Percentiles rank a stretch among this genome's conserved stretches.
phyloP scores from a whole-genome alignment of 2,113 vertebrate species.

The Nymphicus hollandicus region DNA sequence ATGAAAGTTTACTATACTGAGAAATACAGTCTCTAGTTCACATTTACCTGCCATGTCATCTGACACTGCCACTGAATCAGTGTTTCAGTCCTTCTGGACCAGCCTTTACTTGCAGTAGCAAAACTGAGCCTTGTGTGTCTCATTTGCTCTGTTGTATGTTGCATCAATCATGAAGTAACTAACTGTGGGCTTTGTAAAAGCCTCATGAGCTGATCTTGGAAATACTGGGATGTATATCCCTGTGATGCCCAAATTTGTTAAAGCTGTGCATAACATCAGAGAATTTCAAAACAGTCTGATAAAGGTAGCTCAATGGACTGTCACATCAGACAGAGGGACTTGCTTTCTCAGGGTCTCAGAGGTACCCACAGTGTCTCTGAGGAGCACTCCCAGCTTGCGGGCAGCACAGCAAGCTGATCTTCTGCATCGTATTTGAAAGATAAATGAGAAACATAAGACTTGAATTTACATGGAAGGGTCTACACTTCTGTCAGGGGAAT shows the following conservation, averaged over 20 bases:
- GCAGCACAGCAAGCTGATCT: not conserved
- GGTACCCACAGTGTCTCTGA: accelerated
- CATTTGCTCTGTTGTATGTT: not conserved
- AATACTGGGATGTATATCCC: not conserved
- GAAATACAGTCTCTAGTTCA: not conserved
- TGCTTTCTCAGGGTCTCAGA: not conserved
- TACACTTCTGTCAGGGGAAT: not conserved
- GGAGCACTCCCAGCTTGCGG: accelerated
- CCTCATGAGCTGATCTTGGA: not conserved
- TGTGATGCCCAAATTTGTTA: not conserved
- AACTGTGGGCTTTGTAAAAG: not conserved
- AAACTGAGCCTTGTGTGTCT: not conserved
- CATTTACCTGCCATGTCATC: not conserved
- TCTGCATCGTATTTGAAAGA: not conserved
- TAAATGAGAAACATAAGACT: not conserved
- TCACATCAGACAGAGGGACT: not conserved
- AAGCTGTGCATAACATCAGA: not conserved
- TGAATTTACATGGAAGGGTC: not conserved
- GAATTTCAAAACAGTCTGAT: not conserved
- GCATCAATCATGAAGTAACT: not conserved
- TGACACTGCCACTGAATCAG: not conserved
- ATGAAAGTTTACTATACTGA: not conserved
- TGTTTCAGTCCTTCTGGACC: not conserved
- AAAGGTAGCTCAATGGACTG: not conserved
- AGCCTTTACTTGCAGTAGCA: not conserved